These are phyloP conservation scores for Arbacia lixula DNA, from an alignment of 53 echinoderm and acorn worm species.

Conservation along the genomic window DNA sequence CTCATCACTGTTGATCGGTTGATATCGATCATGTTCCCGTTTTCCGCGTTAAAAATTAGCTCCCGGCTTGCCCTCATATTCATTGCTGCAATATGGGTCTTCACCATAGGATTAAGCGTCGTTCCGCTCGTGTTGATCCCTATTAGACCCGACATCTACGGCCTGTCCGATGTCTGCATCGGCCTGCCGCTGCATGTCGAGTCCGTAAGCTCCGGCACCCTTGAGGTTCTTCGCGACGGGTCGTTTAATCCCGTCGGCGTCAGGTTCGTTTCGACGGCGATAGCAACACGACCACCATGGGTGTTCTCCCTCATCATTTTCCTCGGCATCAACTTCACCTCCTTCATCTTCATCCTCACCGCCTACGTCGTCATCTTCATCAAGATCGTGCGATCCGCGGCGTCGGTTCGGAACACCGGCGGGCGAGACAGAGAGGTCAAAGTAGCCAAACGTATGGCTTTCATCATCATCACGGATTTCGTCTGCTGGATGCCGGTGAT, in stretches of 20 bases:
- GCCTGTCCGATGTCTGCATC: slow-evolving; percentile 48
- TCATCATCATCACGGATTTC: slow-evolving; percentile 61
- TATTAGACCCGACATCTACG: slow-evolving; percentile 8
- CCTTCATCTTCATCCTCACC: slow-evolving; percentile 48
- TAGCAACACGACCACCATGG: slow-evolving; percentile 46
- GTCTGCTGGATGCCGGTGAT: slow-evolving; percentile 74
- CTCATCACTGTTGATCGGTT: slow-evolving; percentile 53
- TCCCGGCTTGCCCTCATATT: not conserved
- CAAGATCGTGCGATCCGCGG: slow-evolving; percentile 32
- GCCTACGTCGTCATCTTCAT: slow-evolving; percentile 63
- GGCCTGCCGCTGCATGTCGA: slow-evolving; percentile 34
- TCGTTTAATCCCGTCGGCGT: not conserved
- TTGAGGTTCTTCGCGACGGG: not conserved
- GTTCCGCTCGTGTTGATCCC: not conserved
- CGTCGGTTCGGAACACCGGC: not conserved
- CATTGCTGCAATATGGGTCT: not conserved
- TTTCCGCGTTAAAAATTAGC: too few species aligned
- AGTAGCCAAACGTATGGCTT: slow-evolving; percentile 54
- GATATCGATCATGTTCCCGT: slow-evolving; percentile 43
- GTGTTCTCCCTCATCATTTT: slow-evolving; percentile 59
- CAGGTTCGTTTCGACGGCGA: not conserved
- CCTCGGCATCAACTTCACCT: slow-evolving; percentile 56
- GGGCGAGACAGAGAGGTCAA: slow-evolving; percentile 43
- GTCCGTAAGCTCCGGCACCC: not conserved
- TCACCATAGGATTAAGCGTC: not conserved